Conservation (phyloP, 1,140 invertebrate species). For the Drosophila ercepeae region DNA sequence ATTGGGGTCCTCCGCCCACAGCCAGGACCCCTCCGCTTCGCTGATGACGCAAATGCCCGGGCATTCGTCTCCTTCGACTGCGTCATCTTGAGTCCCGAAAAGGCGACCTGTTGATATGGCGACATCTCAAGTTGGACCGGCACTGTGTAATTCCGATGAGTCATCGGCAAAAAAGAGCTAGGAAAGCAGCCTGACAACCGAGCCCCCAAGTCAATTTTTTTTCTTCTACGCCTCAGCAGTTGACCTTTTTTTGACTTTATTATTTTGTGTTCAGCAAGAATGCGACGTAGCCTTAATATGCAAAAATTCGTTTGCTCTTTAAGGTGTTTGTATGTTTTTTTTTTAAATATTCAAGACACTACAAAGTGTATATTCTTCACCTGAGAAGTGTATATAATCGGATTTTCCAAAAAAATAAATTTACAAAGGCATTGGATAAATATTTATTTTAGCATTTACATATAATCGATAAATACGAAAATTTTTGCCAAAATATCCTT, state of each 20-base stretch:
- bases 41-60: conserved; percentile 41
- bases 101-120: conserved; percentile 54
- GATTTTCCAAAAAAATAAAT: too few relatives aligned
- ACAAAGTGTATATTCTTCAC: too few relatives aligned
- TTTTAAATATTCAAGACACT: too few relatives aligned
- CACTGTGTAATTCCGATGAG: conserved; percentile 29
- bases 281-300: too few relatives aligned
- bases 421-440: too few relatives aligned
- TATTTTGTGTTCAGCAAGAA: not conserved
- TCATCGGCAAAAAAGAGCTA: conserved; percentile 25
- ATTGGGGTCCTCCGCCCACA: conserved; percentile 7
- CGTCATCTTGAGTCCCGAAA: conserved; percentile 21
- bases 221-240: conserved; percentile 11
- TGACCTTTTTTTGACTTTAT: not conserved
- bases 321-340: too few relatives aligned
- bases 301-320: not conserved
- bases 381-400: too few relatives aligned
- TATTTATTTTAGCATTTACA: too few relatives aligned
- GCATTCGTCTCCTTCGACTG: conserved; percentile 4
- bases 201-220: not conserved
- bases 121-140: conserved; percentile 17
- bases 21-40: not conserved
- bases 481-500: too few relatives aligned
- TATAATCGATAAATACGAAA: too few relatives aligned
- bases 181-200: conserved; percentile 13